Evolutionary conservation across 2,797 vertebrate genomes (phyloP), one percentile per base, ranked within the genome.

Genomic region (Loriculus beryllinus): DNA sequence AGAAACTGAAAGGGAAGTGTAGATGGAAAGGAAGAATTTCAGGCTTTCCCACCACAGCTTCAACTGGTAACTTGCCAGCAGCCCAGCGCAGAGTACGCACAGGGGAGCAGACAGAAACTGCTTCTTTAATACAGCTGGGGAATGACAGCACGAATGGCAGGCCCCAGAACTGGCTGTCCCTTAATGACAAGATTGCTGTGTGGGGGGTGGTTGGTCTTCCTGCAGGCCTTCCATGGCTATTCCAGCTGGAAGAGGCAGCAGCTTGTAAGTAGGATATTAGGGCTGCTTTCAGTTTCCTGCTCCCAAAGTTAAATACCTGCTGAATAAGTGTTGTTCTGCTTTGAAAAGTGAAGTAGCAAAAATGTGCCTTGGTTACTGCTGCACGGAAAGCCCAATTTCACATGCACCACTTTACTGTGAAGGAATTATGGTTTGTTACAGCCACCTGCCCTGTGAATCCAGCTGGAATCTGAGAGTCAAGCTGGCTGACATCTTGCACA

Each of bases 11-110:
- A 67, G 54, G 63, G 85, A 94, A 95, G 91, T 76, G 52, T 62
- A 82, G 80, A 92, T 56, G 91, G 93, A 94, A 94, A 80, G 79
- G 79, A 95, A 86, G 84, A 93, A 92, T 93, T 94, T 88, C 77
- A 95, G 77, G 77, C 87, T 94, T 95, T 95, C 93, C 82, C 91
- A 96, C 80, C 89, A 64, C 7, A 8, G 70, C 49, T 92, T 87
- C 87, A 45, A 72, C 77, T 95, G 95, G 92, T 95, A 86, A 42
- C 14, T 80, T 96, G 95, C 94, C 94, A 96, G 94, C 43, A 92
- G 88, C 26, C 62, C 72, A 28, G 57, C 2, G 6, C 47, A 69
- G 93, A 60, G 33, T 2, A 47, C 0, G 0, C 47, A 31, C 17
- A 35, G 84, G 82, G 74, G 49, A 91, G 59, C 69, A 79, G 82